phyloP scores from a whole-genome alignment of 2,888 invertebrate genomes.

The Aradus depressus region DNA sequence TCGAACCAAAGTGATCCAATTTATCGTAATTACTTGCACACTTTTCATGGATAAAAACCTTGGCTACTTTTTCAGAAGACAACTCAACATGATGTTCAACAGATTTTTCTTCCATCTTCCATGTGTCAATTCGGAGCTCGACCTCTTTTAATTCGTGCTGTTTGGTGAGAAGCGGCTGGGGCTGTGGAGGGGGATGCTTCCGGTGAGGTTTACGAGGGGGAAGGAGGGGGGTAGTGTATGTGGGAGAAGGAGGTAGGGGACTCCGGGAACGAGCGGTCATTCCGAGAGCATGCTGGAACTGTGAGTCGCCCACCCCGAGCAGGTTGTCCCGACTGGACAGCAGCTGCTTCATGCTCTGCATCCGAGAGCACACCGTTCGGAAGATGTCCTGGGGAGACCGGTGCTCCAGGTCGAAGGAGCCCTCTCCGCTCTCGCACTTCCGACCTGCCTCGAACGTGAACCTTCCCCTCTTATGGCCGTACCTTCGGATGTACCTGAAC shows the following conservation, averaged over 20 bases:
- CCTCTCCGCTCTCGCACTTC: slow-evolving; percentile 77
- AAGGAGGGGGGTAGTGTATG: slow-evolving; percentile 36
- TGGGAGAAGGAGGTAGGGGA: slow-evolving; percentile 58
- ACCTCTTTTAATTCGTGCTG: not conserved
- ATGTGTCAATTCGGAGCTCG: too few species aligned
- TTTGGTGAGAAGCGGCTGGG: slow-evolving; percentile 6
- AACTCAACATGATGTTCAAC: not conserved
- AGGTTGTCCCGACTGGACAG: slow-evolving; percentile 43
- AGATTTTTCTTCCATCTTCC: not conserved
- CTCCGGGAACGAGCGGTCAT: slow-evolving; percentile 68
- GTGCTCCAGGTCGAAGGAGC: slow-evolving; percentile 67
- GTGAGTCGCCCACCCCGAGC: slow-evolving; percentile 52
- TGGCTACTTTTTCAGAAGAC: slow-evolving; percentile 1
- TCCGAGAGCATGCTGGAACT: slow-evolving; percentile 58
- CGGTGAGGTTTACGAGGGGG: slow-evolving; percentile 1
- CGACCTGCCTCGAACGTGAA: slow-evolving; percentile 81
- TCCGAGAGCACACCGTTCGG: slow-evolving; percentile 67
- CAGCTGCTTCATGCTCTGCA: slow-evolving; percentile 78
- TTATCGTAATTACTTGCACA: slow-evolving; percentile 58
- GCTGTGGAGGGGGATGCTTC: slow-evolving; percentile 8
- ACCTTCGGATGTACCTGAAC: slow-evolving; percentile 60
- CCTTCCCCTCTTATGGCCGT: slow-evolving; percentile 75
- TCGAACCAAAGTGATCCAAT: slow-evolving; percentile 67
- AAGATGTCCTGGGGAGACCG: slow-evolving; percentile 73
- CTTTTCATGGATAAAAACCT: slow-evolving; percentile 21